Conservation (phyloP, 1,140 invertebrate genomes). For the Trinorchestia longiramus region DNA sequence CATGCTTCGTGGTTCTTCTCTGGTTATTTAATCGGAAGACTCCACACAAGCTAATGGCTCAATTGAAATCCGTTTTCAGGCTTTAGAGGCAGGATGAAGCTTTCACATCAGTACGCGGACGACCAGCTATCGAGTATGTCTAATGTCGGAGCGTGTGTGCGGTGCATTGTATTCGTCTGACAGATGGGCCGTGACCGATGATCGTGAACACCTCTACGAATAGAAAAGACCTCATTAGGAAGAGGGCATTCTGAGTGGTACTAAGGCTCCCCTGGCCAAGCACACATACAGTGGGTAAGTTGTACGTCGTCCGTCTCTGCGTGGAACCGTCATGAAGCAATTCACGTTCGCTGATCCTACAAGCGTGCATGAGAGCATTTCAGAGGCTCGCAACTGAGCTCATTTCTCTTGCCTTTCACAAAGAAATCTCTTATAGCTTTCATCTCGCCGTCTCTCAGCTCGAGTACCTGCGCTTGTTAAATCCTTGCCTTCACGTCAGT, state of each 20-base stretch:
- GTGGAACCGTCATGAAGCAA: background rate
- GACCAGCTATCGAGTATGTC: slow-evolving; percentile 18
- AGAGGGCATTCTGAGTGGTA: background rate
- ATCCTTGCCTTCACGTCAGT: background rate
- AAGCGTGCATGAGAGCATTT: background rate
- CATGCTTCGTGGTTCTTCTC: background rate
- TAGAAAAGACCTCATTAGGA: slow-evolving; percentile 53
- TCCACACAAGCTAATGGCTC: background rate
- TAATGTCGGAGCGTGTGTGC: slow-evolving; percentile 15
- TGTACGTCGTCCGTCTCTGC: background rate
- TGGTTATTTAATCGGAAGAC: background rate
- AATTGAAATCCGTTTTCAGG: background rate
- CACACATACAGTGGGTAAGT: background rate
- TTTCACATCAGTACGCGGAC: background rate
- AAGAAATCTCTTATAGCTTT: background rate
- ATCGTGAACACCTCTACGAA: slow-evolving; percentile 47
- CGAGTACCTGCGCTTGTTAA: background rate
- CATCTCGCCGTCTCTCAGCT: background rate
- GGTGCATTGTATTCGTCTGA: slow-evolving; percentile 26
- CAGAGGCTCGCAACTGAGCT: background rate
- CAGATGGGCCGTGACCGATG: slow-evolving; percentile 43
- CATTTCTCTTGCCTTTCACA: background rate
- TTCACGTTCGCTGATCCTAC: background rate
- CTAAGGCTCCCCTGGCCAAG: background rate
- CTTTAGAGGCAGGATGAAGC: background rate